Evolutionary conservation across 1,140 invertebrate species (phyloP).

Genomic region (Trachymyrmex septentrionalis): DNA sequence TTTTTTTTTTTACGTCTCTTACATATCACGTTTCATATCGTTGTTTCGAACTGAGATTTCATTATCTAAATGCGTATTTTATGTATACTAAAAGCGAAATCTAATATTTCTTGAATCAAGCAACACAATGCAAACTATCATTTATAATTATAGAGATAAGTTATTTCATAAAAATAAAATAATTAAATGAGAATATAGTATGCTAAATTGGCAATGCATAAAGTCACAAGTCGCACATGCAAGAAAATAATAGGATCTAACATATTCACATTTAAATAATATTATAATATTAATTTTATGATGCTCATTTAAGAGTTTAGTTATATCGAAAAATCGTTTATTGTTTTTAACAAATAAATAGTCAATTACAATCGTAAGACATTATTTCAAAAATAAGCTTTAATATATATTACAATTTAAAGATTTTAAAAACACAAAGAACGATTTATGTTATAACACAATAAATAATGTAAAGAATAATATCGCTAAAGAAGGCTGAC

Average conservation of each 20-base stretch:
- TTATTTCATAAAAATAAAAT: slow-evolving; percentile 1
- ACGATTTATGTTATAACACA: not conserved
- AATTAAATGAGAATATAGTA: not conserved
- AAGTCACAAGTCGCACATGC: not conserved
- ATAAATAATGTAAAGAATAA: not conserved
- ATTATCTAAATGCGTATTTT: not conserved
- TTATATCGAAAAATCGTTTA: not conserved
- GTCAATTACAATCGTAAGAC: not conserved
- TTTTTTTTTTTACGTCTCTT: not conserved
- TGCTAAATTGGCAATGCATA: not conserved
- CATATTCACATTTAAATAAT: not conserved
- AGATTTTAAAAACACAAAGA: not conserved
- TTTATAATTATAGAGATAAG: not conserved
- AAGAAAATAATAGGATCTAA: not conserved
- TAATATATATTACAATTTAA: not conserved
- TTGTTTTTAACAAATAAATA: not conserved
- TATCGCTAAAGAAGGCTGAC: not conserved
- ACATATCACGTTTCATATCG: not conserved
- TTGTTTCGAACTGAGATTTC: not conserved
- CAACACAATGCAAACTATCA: not conserved
- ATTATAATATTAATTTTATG: not conserved
- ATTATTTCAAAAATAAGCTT: not conserved
- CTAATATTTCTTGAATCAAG: not conserved
- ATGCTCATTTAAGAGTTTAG: not conserved
- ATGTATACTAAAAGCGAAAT: not conserved